phyloP scores from a whole-genome alignment of 2,888 invertebrate species.

The Hemithea aestivaria region DNA sequence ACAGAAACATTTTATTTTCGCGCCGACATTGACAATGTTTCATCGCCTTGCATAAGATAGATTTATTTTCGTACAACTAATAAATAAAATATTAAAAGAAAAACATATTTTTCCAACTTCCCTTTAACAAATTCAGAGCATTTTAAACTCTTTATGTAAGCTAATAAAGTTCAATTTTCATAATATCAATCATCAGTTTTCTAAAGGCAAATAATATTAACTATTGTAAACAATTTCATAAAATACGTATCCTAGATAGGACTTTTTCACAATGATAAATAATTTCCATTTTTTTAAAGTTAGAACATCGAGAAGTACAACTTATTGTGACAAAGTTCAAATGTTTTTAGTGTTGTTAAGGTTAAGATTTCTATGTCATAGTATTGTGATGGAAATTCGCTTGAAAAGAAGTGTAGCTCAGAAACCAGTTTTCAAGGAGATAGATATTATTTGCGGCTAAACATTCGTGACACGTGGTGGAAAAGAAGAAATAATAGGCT shows the following conservation, averaged over 20 bases:
- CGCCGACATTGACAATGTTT: too few relatives aligned
- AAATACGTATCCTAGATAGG: background rate
- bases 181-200: background rate
- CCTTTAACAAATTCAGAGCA: too few relatives aligned
- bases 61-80: too few relatives aligned
- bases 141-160: background rate
- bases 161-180: slow-evolving; percentile 1
- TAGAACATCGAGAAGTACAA: too few relatives aligned
- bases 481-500: background rate
- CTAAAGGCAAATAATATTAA: slow-evolving; percentile 1
- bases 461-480: slow-evolving; percentile 7
- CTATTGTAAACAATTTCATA: too few relatives aligned
- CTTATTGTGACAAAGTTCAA: slow-evolving; percentile 2
- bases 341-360: background rate
- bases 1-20: too few relatives aligned
- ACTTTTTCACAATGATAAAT: slow-evolving; percentile 1
- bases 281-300: background rate
- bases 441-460: slow-evolving; percentile 7
- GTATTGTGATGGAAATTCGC: slow-evolving; percentile 27
- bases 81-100: too few relatives aligned
- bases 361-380: slow-evolving; percentile 4
- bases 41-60: too few relatives aligned
- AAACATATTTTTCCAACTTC: too few relatives aligned
- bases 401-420: slow-evolving; percentile 19
- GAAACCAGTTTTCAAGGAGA: slow-evolving; percentile 15